Evolutionary conservation across 2,113 vertebrate genomes (phyloP).

Genomic region (Charadrius vociferus): DNA sequence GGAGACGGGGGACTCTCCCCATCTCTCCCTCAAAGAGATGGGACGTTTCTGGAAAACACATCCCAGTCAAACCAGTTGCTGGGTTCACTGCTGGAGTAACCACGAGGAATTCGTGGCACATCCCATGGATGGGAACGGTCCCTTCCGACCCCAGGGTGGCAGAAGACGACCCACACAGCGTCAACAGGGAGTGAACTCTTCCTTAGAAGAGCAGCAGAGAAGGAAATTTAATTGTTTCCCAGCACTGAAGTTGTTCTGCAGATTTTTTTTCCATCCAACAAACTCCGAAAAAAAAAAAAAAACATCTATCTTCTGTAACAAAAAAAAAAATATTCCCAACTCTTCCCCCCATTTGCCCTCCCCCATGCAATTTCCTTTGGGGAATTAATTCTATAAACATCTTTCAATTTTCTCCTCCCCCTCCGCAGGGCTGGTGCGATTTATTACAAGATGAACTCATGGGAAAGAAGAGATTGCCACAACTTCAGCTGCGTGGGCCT

Average conservation of each 20-base stretch:
- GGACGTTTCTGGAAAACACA: neutral
- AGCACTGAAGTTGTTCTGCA: constrained; percentile 50
- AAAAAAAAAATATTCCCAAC: constrained; percentile 20
- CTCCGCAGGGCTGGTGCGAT: constrained; percentile 42
- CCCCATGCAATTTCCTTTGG: constrained; percentile 43
- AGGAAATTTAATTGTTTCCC: constrained; percentile 43
- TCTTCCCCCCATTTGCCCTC: constrained; percentile 18
- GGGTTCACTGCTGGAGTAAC: neutral
- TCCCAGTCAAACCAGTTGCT: neutral
- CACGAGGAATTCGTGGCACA: neutral
- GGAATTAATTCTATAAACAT: constrained; percentile 60
- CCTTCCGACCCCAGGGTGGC: neutral
- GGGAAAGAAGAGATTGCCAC: constrained; percentile 57
- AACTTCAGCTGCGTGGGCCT: constrained; percentile 48
- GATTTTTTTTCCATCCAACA: constrained; percentile 46
- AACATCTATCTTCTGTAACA: constrained; percentile 5
- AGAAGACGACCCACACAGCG: neutral
- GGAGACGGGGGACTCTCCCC: accelerated
- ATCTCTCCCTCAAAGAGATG: neutral
- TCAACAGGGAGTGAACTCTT: neutral
- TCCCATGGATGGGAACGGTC: neutral
- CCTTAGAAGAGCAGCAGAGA: neutral
- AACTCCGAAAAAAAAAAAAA: neutral
- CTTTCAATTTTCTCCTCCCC: constrained; percentile 44
- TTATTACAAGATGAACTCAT: constrained; percentile 61